These are phyloP conservation scores for Portevinia maculata DNA, from an alignment of 2,888 invertebrate genomes.

Conservation along the genomic window DNA sequence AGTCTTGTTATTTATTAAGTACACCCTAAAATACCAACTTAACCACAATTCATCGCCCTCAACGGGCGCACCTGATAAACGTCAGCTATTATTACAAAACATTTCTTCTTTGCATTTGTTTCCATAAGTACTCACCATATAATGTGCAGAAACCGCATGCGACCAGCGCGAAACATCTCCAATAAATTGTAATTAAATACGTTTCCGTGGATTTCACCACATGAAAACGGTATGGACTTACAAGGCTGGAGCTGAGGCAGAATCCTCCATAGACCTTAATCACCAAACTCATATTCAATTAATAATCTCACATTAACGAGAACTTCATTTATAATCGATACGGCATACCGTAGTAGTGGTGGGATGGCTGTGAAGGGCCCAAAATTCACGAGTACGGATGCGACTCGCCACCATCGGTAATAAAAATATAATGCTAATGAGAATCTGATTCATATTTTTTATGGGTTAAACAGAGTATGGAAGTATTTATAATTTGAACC, in stretches of 20 bases:
- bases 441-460: conserved; percentile 54
- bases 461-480: conserved; percentile 20
- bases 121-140: conserved; percentile 31
- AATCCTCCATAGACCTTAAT: conserved; percentile 56
- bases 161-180: conserved; percentile 55
- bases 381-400: conserved; percentile 15
- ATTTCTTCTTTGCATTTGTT: conserved; percentile 50
- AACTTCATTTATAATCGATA: conserved; percentile 59
- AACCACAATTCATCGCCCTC: conserved; percentile 71
- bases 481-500: conserved; percentile 13
- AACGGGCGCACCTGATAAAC: conserved; percentile 65
- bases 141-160: conserved; percentile 49
- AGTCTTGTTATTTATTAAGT: conserved; percentile 67
- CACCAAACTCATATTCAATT: conserved; percentile 65
- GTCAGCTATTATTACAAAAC: conserved; percentile 65
- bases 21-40: conserved; percentile 60
- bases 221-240: conserved; percentile 47
- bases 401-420: conserved; percentile 27
- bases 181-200: conserved; percentile 74
- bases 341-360: neutral
- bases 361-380: conserved; percentile 19
- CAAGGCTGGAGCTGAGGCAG: conserved; percentile 7
- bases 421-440: conserved; percentile 65
- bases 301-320: conserved; percentile 58
- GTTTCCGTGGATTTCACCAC: conserved; percentile 65